Conservation (phyloP, 2,113 vertebrate species). For the Hyaena hyaena region DNA sequence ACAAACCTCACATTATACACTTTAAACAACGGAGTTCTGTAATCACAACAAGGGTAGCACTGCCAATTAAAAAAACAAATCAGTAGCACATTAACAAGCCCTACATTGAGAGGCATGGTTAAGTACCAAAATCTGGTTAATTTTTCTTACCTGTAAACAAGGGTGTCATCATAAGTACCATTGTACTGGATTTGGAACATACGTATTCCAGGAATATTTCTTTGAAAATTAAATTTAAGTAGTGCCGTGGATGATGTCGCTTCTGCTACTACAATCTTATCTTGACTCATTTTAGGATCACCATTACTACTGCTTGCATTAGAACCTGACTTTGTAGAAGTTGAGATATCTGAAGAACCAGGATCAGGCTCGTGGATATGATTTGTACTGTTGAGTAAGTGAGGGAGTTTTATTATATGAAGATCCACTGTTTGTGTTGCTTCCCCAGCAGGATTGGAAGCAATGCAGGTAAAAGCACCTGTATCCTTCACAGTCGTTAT, state of each 20-base stretch:
- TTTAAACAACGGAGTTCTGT: not conserved
- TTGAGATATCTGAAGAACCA: slow-evolving; percentile 97
- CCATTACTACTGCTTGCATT: slow-evolving; percentile 94
- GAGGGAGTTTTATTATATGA: slow-evolving; percentile 97
- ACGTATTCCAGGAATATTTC: slow-evolving; percentile 98
- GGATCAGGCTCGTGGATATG: slow-evolving; percentile 98
- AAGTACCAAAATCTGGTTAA: not conserved
- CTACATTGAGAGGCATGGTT: not conserved
- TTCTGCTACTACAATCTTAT: slow-evolving; percentile 96
- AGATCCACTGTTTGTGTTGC: slow-evolving; percentile 95
- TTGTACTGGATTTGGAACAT: slow-evolving; percentile 99
- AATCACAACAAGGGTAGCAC: not conserved
- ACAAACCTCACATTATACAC: not conserved
- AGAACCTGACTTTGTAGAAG: slow-evolving; percentile 95
- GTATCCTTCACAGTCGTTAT: slow-evolving; percentile 98
- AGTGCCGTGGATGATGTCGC: slow-evolving; percentile 96
- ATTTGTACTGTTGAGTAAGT: slow-evolving; percentile 98
- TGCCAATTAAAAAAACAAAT: not conserved
- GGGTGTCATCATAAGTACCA: slow-evolving; percentile 97
- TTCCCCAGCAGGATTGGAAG: slow-evolving; percentile 97
- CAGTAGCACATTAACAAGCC: not conserved
- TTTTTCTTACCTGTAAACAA: slow-evolving; percentile 97
- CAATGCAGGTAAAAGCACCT: slow-evolving; percentile 97
- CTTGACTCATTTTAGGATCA: slow-evolving; percentile 93
- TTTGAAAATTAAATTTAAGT: slow-evolving; percentile 99